Conservation (phyloP, 2,113 vertebrate genomes). For the Channa maculata region DNA sequence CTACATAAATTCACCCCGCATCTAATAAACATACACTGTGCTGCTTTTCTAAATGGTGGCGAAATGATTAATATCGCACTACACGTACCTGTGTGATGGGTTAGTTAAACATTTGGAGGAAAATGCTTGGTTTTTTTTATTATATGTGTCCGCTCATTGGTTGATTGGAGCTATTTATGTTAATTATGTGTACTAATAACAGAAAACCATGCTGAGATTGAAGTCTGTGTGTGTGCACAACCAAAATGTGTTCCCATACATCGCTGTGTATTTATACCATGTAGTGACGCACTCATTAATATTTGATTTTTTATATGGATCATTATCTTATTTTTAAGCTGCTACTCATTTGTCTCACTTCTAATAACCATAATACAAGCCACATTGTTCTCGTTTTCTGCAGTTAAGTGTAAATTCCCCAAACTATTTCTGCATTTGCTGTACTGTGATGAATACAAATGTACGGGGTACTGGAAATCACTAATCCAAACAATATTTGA, state of each 20-base stretch:
- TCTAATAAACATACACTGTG: slow-evolving; percentile 35
- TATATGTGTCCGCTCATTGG: neutral
- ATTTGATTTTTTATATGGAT: slow-evolving; percentile 6
- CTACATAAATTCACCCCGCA: slow-evolving; percentile 25
- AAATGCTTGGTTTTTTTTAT: slow-evolving; percentile 25
- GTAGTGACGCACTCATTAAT: slow-evolving; percentile 10
- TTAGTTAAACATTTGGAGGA: slow-evolving; percentile 32
- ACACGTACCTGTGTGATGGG: slow-evolving; percentile 12
- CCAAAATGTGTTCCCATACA: neutral
- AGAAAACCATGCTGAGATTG: neutral
- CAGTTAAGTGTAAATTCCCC: slow-evolving; percentile 27
- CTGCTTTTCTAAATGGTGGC: slow-evolving; percentile 33
- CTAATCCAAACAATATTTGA: slow-evolving; percentile 6
- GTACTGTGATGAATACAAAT: slow-evolving; percentile 47
- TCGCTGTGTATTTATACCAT: slow-evolving; percentile 13
- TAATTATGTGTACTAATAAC: neutral
- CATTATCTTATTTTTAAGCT: slow-evolving; percentile 22
- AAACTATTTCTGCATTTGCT: slow-evolving; percentile 13
- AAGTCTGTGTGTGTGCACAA: neutral
- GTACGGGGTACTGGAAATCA: neutral
- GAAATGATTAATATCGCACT: slow-evolving; percentile 25
- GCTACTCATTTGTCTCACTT: slow-evolving; percentile 1
- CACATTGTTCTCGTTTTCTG: slow-evolving; percentile 19
- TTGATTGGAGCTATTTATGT: neutral
- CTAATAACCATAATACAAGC: neutral